A percentile compares a stretch with the other conserved stretches of the same genome.
Conservation (phyloP, 2,888 invertebrate species). For the Acanthococcus lagerstroemiae region DNA sequence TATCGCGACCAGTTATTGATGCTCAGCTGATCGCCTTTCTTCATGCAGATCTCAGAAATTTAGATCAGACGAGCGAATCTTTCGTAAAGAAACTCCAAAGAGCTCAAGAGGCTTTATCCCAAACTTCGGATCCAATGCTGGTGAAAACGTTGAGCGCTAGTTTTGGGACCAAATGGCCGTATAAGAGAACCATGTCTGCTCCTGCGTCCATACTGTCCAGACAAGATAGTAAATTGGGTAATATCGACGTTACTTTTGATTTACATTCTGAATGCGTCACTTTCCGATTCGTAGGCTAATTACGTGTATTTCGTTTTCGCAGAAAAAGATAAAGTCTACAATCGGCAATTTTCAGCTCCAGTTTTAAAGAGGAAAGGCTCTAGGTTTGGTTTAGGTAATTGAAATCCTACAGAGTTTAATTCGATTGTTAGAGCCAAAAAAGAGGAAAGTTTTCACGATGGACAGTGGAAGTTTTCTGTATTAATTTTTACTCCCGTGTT, state of each 20-base stretch:
- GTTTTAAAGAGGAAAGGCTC: slow-evolving; percentile 86
- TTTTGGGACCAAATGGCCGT: slow-evolving; percentile 87
- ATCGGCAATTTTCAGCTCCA: slow-evolving; percentile 90
- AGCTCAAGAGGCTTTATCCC: slow-evolving; percentile 76
- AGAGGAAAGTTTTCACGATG: too few species aligned
- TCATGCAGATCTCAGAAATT: slow-evolving; percentile 69
- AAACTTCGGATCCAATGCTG: slow-evolving; percentile 51
- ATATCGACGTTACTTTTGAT: background rate
- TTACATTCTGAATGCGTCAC: background rate
- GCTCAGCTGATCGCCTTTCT: background rate
- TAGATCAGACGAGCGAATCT: slow-evolving; percentile 74
- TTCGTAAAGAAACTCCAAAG: slow-evolving; percentile 77
- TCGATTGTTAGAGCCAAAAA: background rate
- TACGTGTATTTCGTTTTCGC: background rate
- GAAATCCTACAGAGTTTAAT: background rate
- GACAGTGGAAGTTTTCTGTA: too few species aligned
- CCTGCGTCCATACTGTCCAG: slow-evolving; percentile 72
- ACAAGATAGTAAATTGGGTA: slow-evolving; percentile 52
- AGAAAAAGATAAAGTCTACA: slow-evolving; percentile 45
- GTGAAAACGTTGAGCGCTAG: slow-evolving; percentile 72
- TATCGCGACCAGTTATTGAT: background rate
- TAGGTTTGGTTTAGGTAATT: slow-evolving; percentile 45
- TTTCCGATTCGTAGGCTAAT: too few species aligned
- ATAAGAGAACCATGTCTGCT: slow-evolving; percentile 87
- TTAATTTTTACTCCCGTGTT: too few species aligned